A percentile compares a stretch with the other conserved stretches of the same genome.
Evolutionary conservation across 2,888 invertebrate genomes (phyloP).

Genomic region (Rhopalosiphum nymphaeae): DNA sequence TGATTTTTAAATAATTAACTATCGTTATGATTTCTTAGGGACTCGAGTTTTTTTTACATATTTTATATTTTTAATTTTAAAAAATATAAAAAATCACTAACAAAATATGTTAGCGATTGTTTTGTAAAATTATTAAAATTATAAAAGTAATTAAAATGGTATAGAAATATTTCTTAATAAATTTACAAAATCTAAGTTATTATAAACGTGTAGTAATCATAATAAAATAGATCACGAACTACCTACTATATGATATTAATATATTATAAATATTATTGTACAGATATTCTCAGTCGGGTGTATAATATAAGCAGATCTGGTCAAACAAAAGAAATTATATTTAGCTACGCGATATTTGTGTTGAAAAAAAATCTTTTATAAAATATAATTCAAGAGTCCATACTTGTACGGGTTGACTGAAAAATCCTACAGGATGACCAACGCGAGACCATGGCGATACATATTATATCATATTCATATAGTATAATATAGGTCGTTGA

Average conservation of each 20-base stretch:
- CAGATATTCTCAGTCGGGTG: background rate
- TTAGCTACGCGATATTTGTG: background rate
- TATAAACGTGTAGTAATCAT: background rate
- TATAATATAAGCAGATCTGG: no score
- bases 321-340: background rate
- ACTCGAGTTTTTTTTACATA: background rate
- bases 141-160: background rate
- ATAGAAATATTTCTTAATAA: background rate
- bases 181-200: background rate
- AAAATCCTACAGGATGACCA: background rate
- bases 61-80: background rate
- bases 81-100: background rate
- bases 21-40: background rate
- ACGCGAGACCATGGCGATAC: background rate
- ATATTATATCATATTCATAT: background rate
- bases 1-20: background rate
- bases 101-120: background rate
- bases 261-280: background rate
- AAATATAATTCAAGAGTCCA: background rate
- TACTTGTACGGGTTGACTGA: background rate
- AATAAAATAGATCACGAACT: background rate
- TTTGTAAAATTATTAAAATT: background rate
- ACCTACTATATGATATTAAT: background rate
- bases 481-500: background rate
- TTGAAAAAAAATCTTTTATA: background rate